Evolutionary conservation across 2,113 vertebrate genomes (phyloP), one percentile per base, ranked within the genome.

Genomic region (Prionailurus bengalensis): DNA sequence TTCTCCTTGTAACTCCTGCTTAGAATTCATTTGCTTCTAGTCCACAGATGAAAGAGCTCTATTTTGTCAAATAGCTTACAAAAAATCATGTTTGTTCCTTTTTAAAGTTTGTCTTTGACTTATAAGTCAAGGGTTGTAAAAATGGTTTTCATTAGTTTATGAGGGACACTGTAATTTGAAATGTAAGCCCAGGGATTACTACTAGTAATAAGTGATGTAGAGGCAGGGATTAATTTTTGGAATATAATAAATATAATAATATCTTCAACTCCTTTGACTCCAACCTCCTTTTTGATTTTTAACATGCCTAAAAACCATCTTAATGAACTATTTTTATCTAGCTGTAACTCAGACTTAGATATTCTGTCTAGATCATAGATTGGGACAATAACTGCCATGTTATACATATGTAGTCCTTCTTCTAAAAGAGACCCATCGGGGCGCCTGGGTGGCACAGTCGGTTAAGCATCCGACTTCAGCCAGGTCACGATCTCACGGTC

Each of bases 121-220:
- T 73, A 4, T 58, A 81, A 90, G 39, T 85, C 55, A 66, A 78
- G 33, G 39, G 29, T 70, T 16, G 53, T 87, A 42, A 33, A 61
- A 89, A 68, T 94, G 51, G 9, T 83, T 91, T 90, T 91, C 9
- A 63, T n/a, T 84, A 36, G 33, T 93, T 96, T 76, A 70, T 83
- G 27, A 55, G 87, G 9, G 65, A 61, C 83, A 39, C 27, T 79
- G 5, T 91, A 65, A 42, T 82, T 87, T 42, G 36, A 95, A 83
- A 83, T 82, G 68, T 91, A 10, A 51, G 15, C 42, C 23, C 3
- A 58, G 25, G 14, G 15, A 9, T 74, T 70, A 82, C 31, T 55
- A 90, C 31, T 55, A 90, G 21, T 78, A 83, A 81, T 93, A 87
- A 93, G 8, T 79, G 42, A 78, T 71, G 17, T 88, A 90, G 42